A percentile compares a stretch with the other conserved stretches of the same genome.
phyloP scores from a whole-genome alignment of 30 jellyfish, hydroid and myxozoan genomes.

The Aurelia sp. region DNA sequence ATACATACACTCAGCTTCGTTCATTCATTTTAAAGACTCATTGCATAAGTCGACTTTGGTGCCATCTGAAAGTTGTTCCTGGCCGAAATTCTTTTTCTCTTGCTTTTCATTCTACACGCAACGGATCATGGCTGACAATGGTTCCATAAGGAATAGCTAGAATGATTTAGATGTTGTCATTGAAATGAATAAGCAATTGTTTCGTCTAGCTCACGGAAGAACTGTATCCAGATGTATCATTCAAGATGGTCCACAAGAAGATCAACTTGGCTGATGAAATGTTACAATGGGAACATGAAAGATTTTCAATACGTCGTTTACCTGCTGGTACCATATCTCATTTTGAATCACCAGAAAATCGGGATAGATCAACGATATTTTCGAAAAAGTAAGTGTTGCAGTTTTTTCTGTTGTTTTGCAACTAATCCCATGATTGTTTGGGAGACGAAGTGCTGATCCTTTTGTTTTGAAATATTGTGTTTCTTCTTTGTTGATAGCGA shows the following conservation, averaged over 20 bases:
- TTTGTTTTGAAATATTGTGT: too few species aligned
- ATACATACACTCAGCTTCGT: too few species aligned
- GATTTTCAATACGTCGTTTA: conserved; percentile 83
- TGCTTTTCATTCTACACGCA: too few species aligned
- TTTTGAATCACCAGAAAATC: conserved; percentile 36
- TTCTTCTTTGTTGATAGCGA: too few species aligned
- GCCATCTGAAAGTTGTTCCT: neutral
- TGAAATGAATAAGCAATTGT: neutral
- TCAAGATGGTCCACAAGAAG: conserved; percentile 80
- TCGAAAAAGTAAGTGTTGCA: conserved; percentile 63
- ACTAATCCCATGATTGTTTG: too few species aligned
- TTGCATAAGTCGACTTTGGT: too few species aligned
- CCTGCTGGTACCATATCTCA: conserved; percentile 94
- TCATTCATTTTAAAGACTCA: too few species aligned
- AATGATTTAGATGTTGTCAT: neutral
- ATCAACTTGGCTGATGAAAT: conserved; percentile 87
- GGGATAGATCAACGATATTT: conserved; percentile 62
- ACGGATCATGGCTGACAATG: too few species aligned
- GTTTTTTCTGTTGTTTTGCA: neutral
- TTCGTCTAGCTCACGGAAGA: conserved; percentile 39
- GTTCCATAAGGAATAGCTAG: neutral
- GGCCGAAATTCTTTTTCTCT: too few species aligned
- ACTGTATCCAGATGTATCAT: conserved; percentile 70
- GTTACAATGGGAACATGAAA: conserved; percentile 94
- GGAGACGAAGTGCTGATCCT: too few species aligned